Conservation (phyloP, 2,797 vertebrate species). For the Microchirus variegatus region DNA sequence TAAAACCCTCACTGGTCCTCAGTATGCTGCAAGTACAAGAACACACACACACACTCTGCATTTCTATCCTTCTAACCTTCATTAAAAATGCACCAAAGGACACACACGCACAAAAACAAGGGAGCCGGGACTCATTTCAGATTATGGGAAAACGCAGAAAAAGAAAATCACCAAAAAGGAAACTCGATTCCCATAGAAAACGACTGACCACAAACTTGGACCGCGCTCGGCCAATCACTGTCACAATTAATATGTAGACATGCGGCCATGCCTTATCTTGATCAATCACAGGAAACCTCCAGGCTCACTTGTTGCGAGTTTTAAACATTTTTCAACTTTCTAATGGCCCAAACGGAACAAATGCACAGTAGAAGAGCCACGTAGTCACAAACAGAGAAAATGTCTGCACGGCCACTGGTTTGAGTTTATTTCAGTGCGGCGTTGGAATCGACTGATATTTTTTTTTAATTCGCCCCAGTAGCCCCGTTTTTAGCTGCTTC, state of each 20-base stretch:
- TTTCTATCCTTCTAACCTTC: constrained; percentile 7
- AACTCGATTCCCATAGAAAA: constrained; percentile 21
- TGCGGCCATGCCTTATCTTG: constrained; percentile 63
- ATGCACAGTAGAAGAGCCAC: constrained; percentile 12
- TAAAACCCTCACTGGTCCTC: too few species aligned
- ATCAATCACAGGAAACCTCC: constrained; percentile 49
- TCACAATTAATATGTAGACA: constrained; percentile 43
- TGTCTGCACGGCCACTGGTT: background rate
- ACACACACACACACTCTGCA: background rate
- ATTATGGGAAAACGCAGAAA: constrained; percentile 29
- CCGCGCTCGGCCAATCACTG: constrained; percentile 51
- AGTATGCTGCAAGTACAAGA: too few species aligned
- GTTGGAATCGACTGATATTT: background rate
- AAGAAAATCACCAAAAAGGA: constrained; percentile 13
- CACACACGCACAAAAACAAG: too few species aligned
- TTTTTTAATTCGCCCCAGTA: background rate
- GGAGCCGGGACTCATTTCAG: constrained; percentile 6
- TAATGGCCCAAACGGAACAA: constrained; percentile 39
- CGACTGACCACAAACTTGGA: constrained; percentile 49
- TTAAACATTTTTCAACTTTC: constrained; percentile 50
- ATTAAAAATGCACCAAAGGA: constrained; percentile 3
- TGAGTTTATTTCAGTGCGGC: constrained; percentile 1
- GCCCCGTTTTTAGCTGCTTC: background rate
- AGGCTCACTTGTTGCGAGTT: constrained; percentile 38
- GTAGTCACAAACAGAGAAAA: constrained; percentile 13